Conservation (phyloP, 2,113 vertebrate species). For the Anolis sagrei region DNA sequence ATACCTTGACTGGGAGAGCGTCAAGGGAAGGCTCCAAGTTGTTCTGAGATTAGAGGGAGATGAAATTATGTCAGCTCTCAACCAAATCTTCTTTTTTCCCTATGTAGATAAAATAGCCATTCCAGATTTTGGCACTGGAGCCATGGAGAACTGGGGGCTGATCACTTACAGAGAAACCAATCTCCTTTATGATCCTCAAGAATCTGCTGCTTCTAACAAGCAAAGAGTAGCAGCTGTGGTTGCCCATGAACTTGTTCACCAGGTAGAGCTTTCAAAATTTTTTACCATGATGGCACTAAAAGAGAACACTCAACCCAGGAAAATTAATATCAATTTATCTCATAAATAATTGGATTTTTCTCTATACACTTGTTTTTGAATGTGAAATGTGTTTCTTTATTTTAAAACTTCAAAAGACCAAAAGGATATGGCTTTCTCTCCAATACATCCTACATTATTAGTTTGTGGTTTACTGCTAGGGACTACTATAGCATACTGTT, state of each 20-base stretch:
- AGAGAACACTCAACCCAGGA: conserved; percentile 14
- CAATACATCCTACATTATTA: not conserved
- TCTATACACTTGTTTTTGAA: not conserved
- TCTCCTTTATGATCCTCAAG: conserved; percentile 85
- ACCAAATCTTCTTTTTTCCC: conserved; percentile 34
- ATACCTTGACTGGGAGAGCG: no score
- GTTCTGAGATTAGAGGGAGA: not conserved
- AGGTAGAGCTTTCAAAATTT: conserved; percentile 77
- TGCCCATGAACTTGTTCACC: conserved; percentile 94
- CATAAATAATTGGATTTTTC: not conserved
- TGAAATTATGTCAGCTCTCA: not conserved
- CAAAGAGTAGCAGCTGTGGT: conserved; percentile 91
- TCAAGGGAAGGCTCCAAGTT: not conserved
- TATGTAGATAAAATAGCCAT: conserved; percentile 94
- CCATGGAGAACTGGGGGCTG: conserved; percentile 99
- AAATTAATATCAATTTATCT: not conserved
- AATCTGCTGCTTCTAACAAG: conserved; percentile 90
- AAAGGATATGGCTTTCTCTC: not conserved
- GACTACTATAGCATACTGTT: no score
- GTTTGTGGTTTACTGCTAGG: no score
- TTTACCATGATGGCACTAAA: conserved; percentile 12
- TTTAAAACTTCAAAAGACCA: not conserved
- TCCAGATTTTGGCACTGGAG: conserved; percentile 97
- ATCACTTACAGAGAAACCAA: conserved; percentile 96
- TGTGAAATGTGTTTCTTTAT: not conserved